phyloP scores from a whole-genome alignment of 2,888 invertebrate genomes.

The Zhuqinia jingwanae region DNA sequence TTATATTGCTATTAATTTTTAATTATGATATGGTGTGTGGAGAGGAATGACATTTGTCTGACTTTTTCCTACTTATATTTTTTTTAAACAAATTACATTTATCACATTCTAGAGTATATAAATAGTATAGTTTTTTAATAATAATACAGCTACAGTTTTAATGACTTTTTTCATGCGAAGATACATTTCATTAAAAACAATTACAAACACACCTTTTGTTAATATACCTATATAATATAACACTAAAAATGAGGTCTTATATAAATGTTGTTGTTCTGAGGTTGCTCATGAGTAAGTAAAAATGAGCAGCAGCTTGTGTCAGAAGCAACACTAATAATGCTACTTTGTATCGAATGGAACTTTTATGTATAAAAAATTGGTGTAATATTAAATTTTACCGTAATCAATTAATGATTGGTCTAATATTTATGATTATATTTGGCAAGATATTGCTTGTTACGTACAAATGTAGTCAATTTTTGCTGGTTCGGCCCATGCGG shows the following conservation, averaged over 20 bases:
- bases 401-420: conserved; percentile 47
- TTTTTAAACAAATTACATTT: conserved; percentile 74
- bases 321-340: conserved; percentile 75
- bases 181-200: conserved; percentile 35
- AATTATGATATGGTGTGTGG: conserved; percentile 44
- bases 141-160: conserved; percentile 64
- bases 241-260: conserved; percentile 50
- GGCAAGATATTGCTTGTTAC: conserved; percentile 63
- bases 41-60: conserved; percentile 74
- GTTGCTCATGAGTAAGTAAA: conserved; percentile 54
- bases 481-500: conserved; percentile 54
- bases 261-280: conserved; percentile 63
- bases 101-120: conserved; percentile 46
- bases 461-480: conserved; percentile 39
- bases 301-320: conserved; percentile 67
- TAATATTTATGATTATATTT: conserved; percentile 41
- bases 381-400: conserved; percentile 56
- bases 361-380: conserved; percentile 44
- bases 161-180: conserved; percentile 44
- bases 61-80: conserved; percentile 85
- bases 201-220: conserved; percentile 22
- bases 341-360: conserved; percentile 75
- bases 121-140: conserved; percentile 42
- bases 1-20: not conserved
- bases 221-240: too few relatives aligned